phyloP scores from a whole-genome alignment of 2,888 invertebrate genomes.

The Agrenia bidenticulata region DNA sequence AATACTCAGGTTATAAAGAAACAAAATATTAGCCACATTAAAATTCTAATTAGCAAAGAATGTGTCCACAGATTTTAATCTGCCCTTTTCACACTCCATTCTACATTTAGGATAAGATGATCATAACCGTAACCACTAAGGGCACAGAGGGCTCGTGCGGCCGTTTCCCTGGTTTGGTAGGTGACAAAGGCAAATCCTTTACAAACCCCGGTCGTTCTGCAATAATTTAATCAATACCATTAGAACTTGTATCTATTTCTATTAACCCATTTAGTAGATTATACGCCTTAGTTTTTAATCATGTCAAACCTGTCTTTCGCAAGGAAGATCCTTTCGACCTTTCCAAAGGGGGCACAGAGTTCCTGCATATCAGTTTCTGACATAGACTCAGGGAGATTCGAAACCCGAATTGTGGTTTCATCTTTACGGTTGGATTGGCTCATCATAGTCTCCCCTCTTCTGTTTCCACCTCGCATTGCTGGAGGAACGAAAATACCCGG shows the following conservation, averaged over 20 bases:
- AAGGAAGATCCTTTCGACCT: slow-evolving; percentile 87
- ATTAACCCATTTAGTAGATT: slow-evolving; percentile 59
- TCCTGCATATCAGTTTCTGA: slow-evolving; percentile 91
- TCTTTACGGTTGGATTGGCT: slow-evolving; percentile 64
- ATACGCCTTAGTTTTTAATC: no score
- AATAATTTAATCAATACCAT: no score
- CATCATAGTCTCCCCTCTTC: slow-evolving; percentile 68
- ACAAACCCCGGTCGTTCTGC: slow-evolving; percentile 75
- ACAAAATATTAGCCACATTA: no score
- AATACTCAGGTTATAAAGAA: no score
- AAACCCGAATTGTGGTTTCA: slow-evolving; percentile 92
- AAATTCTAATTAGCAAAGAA: no score
- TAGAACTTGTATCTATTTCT: no score
- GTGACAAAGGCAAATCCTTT: slow-evolving; percentile 99
- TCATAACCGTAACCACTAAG: slow-evolving; percentile 95
- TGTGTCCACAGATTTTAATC: slow-evolving; percentile 6
- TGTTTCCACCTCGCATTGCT: slow-evolving; percentile 68
- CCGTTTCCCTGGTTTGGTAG: slow-evolving; percentile 86
- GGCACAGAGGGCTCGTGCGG: slow-evolving; percentile 83
- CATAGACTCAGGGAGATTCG: slow-evolving; percentile 94
- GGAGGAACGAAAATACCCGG: slow-evolving; percentile 72
- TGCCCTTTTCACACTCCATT: slow-evolving; percentile 65
- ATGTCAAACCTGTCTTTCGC: slow-evolving; percentile 73
- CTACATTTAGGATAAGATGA: slow-evolving; percentile 96
- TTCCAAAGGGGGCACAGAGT: slow-evolving; percentile 90